phyloP scores from a whole-genome alignment of 2,113 vertebrate genomes.

The Ptilonorhynchus violaceus region DNA sequence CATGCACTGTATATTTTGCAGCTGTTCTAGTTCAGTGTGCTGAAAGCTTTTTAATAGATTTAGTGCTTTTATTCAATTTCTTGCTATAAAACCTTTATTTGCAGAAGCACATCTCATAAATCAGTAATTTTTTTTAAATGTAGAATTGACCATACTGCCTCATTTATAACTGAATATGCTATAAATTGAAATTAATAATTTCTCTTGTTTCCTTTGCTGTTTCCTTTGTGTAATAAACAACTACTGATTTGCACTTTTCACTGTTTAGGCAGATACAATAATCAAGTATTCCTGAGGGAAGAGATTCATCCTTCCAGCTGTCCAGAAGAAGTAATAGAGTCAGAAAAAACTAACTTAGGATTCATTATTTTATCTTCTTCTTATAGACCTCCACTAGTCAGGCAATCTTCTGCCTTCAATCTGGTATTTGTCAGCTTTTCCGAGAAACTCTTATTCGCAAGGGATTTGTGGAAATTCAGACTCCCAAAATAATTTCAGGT shows the following conservation, averaged over 20 bases:
- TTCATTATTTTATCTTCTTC: conserved; percentile 51
- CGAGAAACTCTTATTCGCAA: conserved; percentile 90
- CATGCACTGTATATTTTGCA: background rate
- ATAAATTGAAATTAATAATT: background rate
- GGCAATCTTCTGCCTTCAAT: conserved; percentile 90
- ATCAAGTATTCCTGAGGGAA: background rate
- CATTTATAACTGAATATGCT: background rate
- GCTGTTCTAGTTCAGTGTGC: background rate
- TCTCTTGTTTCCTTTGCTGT: background rate
- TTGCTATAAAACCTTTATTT: conserved; percentile 6
- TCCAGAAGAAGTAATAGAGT: background rate
- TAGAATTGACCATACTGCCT: background rate
- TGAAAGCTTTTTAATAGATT: conserved; percentile 23
- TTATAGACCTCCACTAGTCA: conserved; percentile 94
- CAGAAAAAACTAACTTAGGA: background rate
- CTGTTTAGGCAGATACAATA: background rate
- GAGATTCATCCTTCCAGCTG: background rate
- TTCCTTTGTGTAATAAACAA: background rate
- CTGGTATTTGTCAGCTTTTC: conserved; percentile 93
- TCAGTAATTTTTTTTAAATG: background rate
- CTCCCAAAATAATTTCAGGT: conserved; percentile 98
- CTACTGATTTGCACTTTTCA: background rate
- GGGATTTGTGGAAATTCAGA: conserved; percentile 97
- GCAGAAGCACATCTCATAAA: background rate
- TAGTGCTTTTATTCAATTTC: background rate